Evolutionary conservation across 37 sponge, comb jelly and placozoan genomes (phyloP).

Genomic region (Ianthella basta): DNA sequence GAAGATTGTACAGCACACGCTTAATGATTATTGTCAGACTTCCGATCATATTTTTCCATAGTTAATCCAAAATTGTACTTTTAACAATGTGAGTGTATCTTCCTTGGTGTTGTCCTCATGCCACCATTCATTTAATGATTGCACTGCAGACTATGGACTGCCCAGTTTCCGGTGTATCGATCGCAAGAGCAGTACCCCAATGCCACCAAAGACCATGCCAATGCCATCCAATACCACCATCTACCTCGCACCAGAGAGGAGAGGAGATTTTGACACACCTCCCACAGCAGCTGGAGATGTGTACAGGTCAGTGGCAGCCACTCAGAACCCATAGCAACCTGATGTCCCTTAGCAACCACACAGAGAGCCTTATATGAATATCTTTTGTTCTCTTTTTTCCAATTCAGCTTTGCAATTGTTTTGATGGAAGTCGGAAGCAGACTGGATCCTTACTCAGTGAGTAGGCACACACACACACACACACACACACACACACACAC

Average conservation of each 20-base stretch:
- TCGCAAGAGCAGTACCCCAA: not conserved
- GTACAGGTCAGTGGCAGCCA: constrained; percentile 53
- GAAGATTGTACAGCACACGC: not conserved
- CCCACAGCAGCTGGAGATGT: constrained; percentile 57
- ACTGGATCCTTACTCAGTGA: constrained; percentile 77
- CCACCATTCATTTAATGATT: no score
- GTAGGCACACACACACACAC: not conserved
- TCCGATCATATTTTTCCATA: no score
- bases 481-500: not conserved
- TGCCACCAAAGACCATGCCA: not conserved
- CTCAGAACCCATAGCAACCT: no score
- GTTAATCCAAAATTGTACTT: no score
- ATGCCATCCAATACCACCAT: not conserved
- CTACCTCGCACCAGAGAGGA: constrained; percentile 60
- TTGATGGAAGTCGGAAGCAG: constrained; percentile 77
- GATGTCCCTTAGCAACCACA: no score
- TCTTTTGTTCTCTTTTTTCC: not conserved
- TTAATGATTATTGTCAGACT: not conserved
- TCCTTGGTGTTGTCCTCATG: no score
- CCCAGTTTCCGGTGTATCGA: constrained; percentile 30
- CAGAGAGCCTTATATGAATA: no score
- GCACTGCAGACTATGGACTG: constrained; percentile 66
- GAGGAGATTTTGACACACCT: constrained; percentile 1
- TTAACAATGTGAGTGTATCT: no score
- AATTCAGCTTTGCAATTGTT: constrained; percentile 72